Base-by-base conservation (phyloP, 1,140 invertebrate genomes). In the Onthophagus taurus region DNA sequence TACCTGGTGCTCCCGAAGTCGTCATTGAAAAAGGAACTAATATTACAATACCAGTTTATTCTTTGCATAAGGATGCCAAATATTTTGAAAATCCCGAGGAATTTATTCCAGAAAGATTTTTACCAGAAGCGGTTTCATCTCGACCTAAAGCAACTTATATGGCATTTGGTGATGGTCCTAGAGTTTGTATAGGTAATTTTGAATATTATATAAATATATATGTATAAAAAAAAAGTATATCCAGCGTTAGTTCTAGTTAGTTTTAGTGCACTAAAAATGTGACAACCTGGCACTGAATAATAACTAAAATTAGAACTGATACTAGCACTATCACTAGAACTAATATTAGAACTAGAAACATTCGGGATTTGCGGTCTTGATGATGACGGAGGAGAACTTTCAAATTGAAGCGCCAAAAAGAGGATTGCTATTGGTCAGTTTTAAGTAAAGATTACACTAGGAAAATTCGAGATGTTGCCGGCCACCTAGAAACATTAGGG, bases 101-200 rank as follows among this genome's bases (percentile, higher is more conserved):
- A 34, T 44, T 44, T 21, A 16, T 21, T 16, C 42, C 42, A 12
- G 11, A 5, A 14, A 16, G 31, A 8, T 21, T 44, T 34, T 18
- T 3, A n/a, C 3, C 20, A 16, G 33, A 34, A 14, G 12, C 3
- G 3, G 24, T 3, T 14, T 11, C 3, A 8, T 3, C 11, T 18
- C 11, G 31, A 20, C 16, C 29, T 16, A 44, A 44, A 21, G 7
- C 6, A 9, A 12, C 42, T 13, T 44, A 34, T 33, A 20, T 44
- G 24, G 18, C 31, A 13, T 44, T 44, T 34, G 30, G 42, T 6
- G 18, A 44, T 14, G 42, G 42, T 2, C 42, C 42, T 9, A 33
- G 31, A 20, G 35, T 44, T 5, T 44, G 42, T 23, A n/a, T 44
- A 19, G 42, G 42, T 44, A 44, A n/a, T 20, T 17, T 42, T 34